Evolutionary conservation across 2,888 invertebrate species (phyloP), one percentile per base, ranked within the genome.

Genomic region (Myathropa florea): DNA sequence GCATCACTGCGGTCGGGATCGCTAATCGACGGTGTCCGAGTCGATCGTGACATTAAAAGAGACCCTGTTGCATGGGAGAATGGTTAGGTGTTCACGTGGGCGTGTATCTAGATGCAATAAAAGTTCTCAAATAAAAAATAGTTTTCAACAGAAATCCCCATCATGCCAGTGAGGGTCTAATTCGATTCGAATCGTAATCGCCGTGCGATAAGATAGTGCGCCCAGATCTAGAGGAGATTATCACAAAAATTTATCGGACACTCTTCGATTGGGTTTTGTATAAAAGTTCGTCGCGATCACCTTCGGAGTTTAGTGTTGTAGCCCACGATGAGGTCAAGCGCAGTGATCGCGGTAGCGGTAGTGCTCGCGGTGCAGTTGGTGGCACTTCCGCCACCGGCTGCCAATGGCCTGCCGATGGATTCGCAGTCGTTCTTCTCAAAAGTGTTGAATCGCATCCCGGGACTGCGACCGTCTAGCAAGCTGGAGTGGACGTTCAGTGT

Each of bases 401-500:
- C 90, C 0, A 36, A 59, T 23, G 73, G 83, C 21, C 46, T 71
- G 9, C 83, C 70, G 24, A 65, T 71, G 7, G 83, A 71, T 14
- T 65, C 77, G 30, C 78, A 82, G 24, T 63, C 63, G 12, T 75
- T 68, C 30, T 75, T 64, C 33, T 83, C 86, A n/a, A 79, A 83
- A 24, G 46, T 75, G 57, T 60, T 73, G 23, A 71, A 75, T 71
- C 70, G 86, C 14, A 39, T 79, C 28, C 83, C 86, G 4, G 82
- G 77, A 33, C 21, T 59, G 57, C 86, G 86, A 10, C 65, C 75
- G 4, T 10, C 18, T 14, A 12, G 30, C 6, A 86, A 83, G 30
- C 14, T 79, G 12, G 68, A 82, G 89, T 87, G 83, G 33, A 73
- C 81, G 33, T 90, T 89, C 10, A 91, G 90, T 61, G 90, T 92